Conservation (phyloP, 2,888 invertebrate species). For the Hypolimnas misippus region DNA sequence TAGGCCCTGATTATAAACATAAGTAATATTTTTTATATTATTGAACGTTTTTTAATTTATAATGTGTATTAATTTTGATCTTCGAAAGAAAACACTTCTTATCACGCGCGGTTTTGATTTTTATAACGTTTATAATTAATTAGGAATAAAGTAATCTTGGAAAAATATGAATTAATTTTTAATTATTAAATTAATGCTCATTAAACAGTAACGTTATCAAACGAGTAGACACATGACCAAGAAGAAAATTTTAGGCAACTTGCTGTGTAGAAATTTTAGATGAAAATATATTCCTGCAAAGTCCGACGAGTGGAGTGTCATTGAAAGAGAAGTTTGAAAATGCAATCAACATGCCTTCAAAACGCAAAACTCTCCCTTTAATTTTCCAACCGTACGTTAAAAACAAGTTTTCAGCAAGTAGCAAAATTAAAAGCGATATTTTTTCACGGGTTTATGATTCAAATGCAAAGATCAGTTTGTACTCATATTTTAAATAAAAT, state of each 20-base stretch:
- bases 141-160: no score
- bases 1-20: no score
- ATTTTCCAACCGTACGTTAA: slow-evolving; percentile 8
- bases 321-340: slow-evolving; percentile 12
- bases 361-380: slow-evolving; percentile 9
- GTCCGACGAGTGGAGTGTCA: slow-evolving; percentile 7
- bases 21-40: no score
- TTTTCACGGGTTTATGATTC: slow-evolving; percentile 6
- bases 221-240: background rate
- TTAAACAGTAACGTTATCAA: background rate
- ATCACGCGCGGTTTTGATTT: no score
- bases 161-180: no score
- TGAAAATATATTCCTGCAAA: slow-evolving; percentile 8
- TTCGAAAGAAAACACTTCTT: no score
- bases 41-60: no score
- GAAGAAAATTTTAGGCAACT: background rate
- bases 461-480: background rate
- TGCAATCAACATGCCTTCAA: slow-evolving; percentile 14
- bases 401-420: slow-evolving; percentile 9
- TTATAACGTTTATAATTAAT: no score
- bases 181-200: no score
- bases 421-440: slow-evolving; percentile 9
- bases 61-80: no score
- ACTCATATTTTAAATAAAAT: background rate
- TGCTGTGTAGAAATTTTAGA: slow-evolving; percentile 5